A percentile compares a stretch with the other conserved stretches of the same genome.
phyloP scores from a whole-genome alignment of 2,888 invertebrate species.

The Erynnis tages region DNA sequence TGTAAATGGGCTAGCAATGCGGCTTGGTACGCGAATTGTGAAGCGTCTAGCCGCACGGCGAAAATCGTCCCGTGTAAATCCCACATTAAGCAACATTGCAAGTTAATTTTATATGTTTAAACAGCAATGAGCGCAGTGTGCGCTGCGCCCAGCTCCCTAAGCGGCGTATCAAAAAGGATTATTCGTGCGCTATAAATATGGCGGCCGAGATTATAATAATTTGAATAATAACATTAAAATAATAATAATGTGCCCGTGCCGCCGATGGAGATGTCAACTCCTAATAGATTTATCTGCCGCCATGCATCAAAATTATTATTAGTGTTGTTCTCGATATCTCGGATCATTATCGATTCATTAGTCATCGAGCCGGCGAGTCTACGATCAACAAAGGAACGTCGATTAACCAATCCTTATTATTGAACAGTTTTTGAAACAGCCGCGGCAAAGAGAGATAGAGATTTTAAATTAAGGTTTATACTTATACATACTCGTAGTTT shows the following conservation, averaged over 20 bases:
- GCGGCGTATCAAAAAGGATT: conserved; percentile 77
- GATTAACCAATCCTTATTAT: conserved; percentile 18
- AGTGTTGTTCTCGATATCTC: conserved; percentile 47
- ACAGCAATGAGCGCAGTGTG: no score
- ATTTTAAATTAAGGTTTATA: no score
- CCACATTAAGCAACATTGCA: no score
- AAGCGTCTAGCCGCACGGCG: no score
- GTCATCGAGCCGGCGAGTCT: conserved; percentile 45
- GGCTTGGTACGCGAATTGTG: no score
- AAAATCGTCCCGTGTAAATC: no score
- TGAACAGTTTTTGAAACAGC: conserved; percentile 3
- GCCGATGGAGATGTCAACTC: conserved; percentile 61
- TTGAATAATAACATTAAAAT: conserved; percentile 78
- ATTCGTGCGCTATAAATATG: conserved; percentile 71
- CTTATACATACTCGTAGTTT: no score
- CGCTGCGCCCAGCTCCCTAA: conserved; percentile 43
- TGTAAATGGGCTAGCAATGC: no score
- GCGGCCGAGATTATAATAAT: conserved; percentile 74
- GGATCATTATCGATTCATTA: conserved; percentile 64
- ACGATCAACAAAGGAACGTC: conserved; percentile 36
- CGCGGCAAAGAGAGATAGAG: no score
- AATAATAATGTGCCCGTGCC: conserved; percentile 61
- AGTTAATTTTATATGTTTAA: no score
- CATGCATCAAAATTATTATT: conserved; percentile 57
- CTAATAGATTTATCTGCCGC: conserved; percentile 72